Base-by-base conservation (phyloP, 2,797 vertebrate genomes). In the Eulemur mongoz region DNA sequence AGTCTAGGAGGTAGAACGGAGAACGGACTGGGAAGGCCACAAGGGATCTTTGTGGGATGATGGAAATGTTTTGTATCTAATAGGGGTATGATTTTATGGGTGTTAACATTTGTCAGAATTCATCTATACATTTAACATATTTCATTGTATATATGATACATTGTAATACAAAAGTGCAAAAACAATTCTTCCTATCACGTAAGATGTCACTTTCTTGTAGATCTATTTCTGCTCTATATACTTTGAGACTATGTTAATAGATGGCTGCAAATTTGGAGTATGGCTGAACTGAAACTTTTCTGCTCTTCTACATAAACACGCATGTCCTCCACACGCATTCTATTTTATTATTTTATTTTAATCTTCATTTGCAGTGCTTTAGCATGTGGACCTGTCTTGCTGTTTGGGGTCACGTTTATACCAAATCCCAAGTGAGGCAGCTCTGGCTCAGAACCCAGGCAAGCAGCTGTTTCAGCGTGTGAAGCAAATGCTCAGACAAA, bases 261-360 rank as follows among this genome's bases (percentile, higher is more conserved):
- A 45, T 91, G n/a, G 27, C 43, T 92, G 50, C 70, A 93, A 57
- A 75, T 78, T 89, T 88, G 83, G 40, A 90, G 40, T 79, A 84
- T 23, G 75, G 30, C 43, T 65, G 32, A 40, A 30, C 61, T 35
- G 30, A 86, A 79, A 72, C n/a, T 82, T 87, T 78, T 27, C 35
- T 91, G 50, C 20, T 93, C 43, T 48, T 78, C 30, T 52, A 79
- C 40, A 35, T 23, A 83, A 43, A 79, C 17, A 90, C 25, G 8
- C 6, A 52, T 61, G 35, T 67, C 40, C 65, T 83, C 9, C 32
- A 23, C 43, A 63, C 15, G 65, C 38, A 48, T 83, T 70, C 25
- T 72, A 43, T 50, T 72, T 94, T 61, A 59, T 48, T 70, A 38
- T 11, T 63, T 52, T 78, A 25, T 12, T 72, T 30, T 59, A 45